Percentiles rank a stretch among this genome's conserved stretches.
Evolutionary conservation across 1,140 invertebrate species (phyloP).

Genomic region (Pectinophora gossypiella): DNA sequence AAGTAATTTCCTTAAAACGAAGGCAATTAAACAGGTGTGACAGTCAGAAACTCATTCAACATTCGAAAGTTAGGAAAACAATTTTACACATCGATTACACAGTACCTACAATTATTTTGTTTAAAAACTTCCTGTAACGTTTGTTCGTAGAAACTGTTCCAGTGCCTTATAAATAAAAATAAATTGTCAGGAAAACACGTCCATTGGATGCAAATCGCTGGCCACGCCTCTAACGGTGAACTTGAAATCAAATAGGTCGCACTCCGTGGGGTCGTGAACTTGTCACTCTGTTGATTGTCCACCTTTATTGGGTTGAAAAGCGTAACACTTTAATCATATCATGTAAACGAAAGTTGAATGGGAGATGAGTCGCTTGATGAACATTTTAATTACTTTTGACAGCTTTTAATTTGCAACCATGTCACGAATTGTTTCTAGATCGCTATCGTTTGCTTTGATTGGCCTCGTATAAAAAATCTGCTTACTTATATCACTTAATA

Average conservation of each 20-base stretch:
- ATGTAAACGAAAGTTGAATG: no score
- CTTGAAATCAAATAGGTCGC: conserved; percentile 37
- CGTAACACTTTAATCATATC: not conserved
- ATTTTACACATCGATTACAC: no score
- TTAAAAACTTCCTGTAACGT: no score
- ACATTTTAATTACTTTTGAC: not conserved
- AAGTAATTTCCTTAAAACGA: conserved; percentile 14
- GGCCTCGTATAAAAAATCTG: no score
- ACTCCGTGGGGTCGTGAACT: conserved; percentile 36
- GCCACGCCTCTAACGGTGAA: conserved; percentile 38
- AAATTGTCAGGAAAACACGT: not conserved
- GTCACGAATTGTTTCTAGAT: no score
- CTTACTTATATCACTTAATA: no score
- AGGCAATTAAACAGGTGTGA: not conserved
- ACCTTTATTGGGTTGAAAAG: conserved; percentile 14
- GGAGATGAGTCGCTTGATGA: not conserved
- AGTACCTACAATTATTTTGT: no score
- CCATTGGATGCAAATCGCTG: conserved; percentile 51
- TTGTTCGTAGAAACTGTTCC: no score
- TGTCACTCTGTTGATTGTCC: conserved; percentile 20
- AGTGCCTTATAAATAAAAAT: no score
- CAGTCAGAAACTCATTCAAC: not conserved
- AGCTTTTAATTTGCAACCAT: not conserved
- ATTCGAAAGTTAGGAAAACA: not conserved
- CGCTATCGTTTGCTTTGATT: no score